phyloP scores from a whole-genome alignment of 2,888 invertebrate species.

The Punctoribates punctum region DNA sequence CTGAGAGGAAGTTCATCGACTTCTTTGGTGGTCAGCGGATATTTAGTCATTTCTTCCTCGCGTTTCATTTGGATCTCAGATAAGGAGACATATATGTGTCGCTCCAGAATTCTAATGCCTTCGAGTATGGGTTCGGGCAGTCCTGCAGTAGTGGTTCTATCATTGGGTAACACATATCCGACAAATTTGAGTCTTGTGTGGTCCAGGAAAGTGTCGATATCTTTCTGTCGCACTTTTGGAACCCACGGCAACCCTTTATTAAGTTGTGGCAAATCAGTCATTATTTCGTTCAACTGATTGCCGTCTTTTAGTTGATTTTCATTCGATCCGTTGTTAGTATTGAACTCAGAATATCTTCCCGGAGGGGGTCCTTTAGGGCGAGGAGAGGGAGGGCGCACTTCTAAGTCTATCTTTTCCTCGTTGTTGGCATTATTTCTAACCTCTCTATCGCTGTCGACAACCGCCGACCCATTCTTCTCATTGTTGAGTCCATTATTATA shows the following conservation, averaged over 20 bases:
- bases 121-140: slow-evolving; percentile 95
- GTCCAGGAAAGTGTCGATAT: slow-evolving; percentile 87
- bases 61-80: slow-evolving; percentile 85
- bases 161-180: slow-evolving; percentile 78
- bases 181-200: slow-evolving; percentile 90
- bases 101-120: slow-evolving; percentile 81
- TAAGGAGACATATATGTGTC: slow-evolving; percentile 88
- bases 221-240: slow-evolving; percentile 89
- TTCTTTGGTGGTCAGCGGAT: slow-evolving; percentile 63
- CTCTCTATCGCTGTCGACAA: slow-evolving; percentile 14
- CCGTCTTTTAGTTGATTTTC: not conserved
- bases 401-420: slow-evolving; percentile 50
- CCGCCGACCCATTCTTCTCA: not conserved
- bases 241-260: slow-evolving; percentile 79
- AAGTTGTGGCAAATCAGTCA: not conserved
- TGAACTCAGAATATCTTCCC: not conserved
- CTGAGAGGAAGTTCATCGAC: slow-evolving; percentile 56
- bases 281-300: not conserved
- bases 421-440: slow-evolving; percentile 21
- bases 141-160: slow-evolving; percentile 84
- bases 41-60: slow-evolving; percentile 84
- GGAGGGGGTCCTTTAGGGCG: slow-evolving; percentile 56
- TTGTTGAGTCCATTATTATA: slow-evolving; percentile 43
- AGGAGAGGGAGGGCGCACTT: slow-evolving; percentile 58
- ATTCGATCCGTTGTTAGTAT: too few species aligned